A percentile compares a stretch with the other conserved stretches of the same genome.
phyloP scores from a whole-genome alignment of 2,888 invertebrate species.

The Drosophila setosimentum region DNA sequence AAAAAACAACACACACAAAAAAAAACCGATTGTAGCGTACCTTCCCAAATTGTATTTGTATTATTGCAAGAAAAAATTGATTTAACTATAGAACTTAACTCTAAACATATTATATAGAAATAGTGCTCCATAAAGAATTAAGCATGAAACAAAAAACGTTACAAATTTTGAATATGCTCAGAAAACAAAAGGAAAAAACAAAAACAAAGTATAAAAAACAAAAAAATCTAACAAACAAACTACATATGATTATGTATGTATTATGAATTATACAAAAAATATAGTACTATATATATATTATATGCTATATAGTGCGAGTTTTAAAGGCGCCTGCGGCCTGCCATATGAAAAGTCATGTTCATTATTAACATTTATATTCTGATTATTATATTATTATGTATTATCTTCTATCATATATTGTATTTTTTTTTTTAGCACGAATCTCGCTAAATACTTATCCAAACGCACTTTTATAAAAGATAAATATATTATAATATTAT shows the following conservation, averaged over 20 bases:
- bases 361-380: conserved; percentile 53
- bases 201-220: neutral
- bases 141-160: conserved; percentile 30
- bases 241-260: conserved; percentile 13
- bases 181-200: conserved; percentile 7
- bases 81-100: conserved; percentile 22
- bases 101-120: conserved; percentile 15
- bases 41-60: conserved; percentile 46
- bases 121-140: conserved; percentile 1
- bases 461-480: conserved; percentile 46
- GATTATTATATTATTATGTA: conserved; percentile 41
- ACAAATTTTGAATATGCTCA: conserved; percentile 53
- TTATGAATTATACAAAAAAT: conserved; percentile 1
- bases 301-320: conserved; percentile 20
- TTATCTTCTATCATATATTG: conserved; percentile 39
- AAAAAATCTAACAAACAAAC: conserved; percentile 1
- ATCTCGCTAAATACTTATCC: conserved; percentile 55
- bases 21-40: conserved; percentile 49
- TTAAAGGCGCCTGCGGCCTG: conserved; percentile 46
- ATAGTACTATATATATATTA: conserved; percentile 10
- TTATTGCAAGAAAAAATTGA: conserved; percentile 15
- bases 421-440: conserved; percentile 57
- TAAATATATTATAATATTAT: conserved; percentile 38
- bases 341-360: conserved; percentile 64
- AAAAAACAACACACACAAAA: neutral